Percentiles rank a stretch among this genome's conserved stretches.
Conservation (phyloP, 2,888 invertebrate genomes). For the Nephrotoma guestfalica region DNA sequence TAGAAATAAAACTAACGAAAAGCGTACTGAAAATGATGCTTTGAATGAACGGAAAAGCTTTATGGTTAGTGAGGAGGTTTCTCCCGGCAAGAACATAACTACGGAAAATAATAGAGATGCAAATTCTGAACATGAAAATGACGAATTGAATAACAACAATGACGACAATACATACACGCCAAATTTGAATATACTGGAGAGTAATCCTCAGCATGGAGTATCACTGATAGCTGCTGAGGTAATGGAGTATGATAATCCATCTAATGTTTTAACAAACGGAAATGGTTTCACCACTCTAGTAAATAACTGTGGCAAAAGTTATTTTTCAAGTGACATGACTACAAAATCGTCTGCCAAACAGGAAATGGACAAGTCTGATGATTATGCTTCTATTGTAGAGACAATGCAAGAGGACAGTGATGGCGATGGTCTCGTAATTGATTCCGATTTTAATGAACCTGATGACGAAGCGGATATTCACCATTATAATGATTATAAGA, state of each 20-base stretch:
- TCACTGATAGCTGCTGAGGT: too few relatives aligned
- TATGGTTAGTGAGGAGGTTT: background rate
- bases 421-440: background rate
- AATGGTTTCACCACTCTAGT: background rate
- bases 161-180: background rate
- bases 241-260: background rate
- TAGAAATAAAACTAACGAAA: background rate
- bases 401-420: background rate
- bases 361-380: background rate
- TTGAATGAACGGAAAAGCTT: background rate
- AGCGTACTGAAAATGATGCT: background rate
- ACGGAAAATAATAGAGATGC: background rate
- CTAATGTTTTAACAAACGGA: background rate
- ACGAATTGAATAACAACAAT: background rate
- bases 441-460: background rate
- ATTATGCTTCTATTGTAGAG: background rate
- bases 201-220: background rate
- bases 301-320: background rate
- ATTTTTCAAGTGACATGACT: background rate
- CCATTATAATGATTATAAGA: background rate
- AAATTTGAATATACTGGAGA: background rate
- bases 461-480: background rate
- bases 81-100: background rate
- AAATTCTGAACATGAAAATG: background rate
- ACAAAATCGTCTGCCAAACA: background rate